Evolutionary conservation across 2,113 vertebrate species (phyloP).

Genomic region (Oceanodroma tethys): DNA sequence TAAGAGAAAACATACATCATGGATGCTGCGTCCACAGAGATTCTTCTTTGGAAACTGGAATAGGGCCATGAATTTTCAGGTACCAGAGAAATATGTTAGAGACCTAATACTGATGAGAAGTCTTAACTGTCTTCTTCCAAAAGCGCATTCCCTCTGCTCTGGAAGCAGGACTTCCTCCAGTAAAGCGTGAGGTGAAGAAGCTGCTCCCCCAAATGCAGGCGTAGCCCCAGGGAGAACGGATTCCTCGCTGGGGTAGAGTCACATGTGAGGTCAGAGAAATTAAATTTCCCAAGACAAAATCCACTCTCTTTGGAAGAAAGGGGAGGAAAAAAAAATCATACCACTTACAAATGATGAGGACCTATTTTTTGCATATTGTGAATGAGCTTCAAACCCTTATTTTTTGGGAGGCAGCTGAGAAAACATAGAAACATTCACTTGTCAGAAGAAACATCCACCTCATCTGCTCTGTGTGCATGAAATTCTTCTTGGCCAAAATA

Average conservation of each 20-base stretch:
- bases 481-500: not conserved
- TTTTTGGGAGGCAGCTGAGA: not conserved
- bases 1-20: not conserved
- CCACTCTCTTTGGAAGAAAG: not conserved
- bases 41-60: not conserved
- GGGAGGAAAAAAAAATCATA: fast-evolving
- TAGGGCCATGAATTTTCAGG: not conserved
- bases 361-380: not conserved
- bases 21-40: not conserved
- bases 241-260: not conserved
- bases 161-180: not conserved
- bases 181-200: not conserved
- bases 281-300: not conserved
- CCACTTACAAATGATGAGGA: not conserved
- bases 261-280: not conserved
- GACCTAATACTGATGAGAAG: not conserved
- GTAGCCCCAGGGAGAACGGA: not conserved
- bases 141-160: not conserved
- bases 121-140: not conserved
- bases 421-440: not conserved
- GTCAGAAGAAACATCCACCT: not conserved
- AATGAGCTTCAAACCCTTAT: not conserved
- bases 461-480: too few relatives aligned
- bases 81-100: not conserved
- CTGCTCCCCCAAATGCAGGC: not conserved